Evolutionary conservation across 2,113 vertebrate genomes (phyloP).

Genomic region (Bettongia penicillata): DNA sequence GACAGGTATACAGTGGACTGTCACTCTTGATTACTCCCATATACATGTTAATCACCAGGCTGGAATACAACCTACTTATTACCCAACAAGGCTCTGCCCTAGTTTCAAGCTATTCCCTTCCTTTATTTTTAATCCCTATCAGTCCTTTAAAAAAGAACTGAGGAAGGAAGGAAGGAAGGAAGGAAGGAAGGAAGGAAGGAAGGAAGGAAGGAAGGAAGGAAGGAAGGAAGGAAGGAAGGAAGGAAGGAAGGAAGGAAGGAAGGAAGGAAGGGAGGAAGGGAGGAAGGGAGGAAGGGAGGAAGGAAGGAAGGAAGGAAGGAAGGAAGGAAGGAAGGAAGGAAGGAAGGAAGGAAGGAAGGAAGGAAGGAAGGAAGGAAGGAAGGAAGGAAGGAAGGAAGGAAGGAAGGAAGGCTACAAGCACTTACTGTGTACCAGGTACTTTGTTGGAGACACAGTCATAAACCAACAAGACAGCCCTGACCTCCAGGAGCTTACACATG

Average conservation of each 20-base stretch:
- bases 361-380: background rate
- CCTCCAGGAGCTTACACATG: background rate
- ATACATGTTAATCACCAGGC: conserved; percentile 3
- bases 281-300: background rate
- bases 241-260: background rate
- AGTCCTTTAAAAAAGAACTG: background rate
- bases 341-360: background rate
- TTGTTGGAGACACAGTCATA: background rate
- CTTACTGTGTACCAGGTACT: background rate
- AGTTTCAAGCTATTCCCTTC: conserved; percentile 30
- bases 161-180: background rate
- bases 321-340: background rate
- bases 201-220: background rate
- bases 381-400: background rate
- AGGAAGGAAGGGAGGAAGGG: background rate
- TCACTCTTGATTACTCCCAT: background rate
- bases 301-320: background rate
- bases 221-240: background rate
- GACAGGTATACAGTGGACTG: background rate
- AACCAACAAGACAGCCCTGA: background rate
- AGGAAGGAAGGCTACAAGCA: background rate
- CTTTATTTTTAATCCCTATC: background rate
- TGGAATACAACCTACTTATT: background rate
- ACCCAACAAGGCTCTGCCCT: background rate
- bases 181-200: background rate